A percentile compares a stretch with the other conserved stretches of the same genome.
These are phyloP conservation scores for Anguilla megastoma DNA, from an alignment of 2,797 vertebrate genomes.

Conservation along the genomic window DNA sequence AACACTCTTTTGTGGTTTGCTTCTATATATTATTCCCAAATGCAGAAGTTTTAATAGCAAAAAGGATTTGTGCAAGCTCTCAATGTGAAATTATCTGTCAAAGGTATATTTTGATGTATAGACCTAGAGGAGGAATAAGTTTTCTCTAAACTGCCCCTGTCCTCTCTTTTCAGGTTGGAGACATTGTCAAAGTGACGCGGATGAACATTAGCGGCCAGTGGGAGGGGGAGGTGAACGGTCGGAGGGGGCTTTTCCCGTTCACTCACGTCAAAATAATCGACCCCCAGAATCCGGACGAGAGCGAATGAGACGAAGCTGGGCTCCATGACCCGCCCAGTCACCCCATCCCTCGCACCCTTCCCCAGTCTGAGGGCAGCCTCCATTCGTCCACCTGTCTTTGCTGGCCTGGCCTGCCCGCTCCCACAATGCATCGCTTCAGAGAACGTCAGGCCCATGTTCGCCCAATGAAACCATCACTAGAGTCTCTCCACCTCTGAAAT, in stretches of 20 bases:
- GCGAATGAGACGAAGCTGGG: conserved; percentile 76
- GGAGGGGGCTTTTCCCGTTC: conserved; percentile 95
- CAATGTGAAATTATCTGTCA: background rate
- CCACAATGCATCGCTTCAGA: background rate
- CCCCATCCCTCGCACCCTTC: conserved; percentile 32
- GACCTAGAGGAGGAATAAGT: background rate
- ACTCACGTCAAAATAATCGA: conserved; percentile 97
- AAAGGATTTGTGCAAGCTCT: background rate
- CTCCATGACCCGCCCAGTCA: conserved; percentile 27
- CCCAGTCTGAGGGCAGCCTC: conserved; percentile 51
- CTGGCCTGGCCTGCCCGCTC: conserved; percentile 24
- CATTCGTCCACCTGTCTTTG: conserved; percentile 18
- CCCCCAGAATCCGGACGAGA: conserved; percentile 93
- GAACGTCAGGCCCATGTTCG: conserved; percentile 23
- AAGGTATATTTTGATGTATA: background rate
- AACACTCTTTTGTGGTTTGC: background rate
- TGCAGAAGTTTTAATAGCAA: background rate
- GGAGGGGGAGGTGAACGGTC: conserved; percentile 97
- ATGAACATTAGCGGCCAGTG: conserved; percentile 99
- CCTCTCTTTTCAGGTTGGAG: conserved; percentile 81
- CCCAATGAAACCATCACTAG: conserved; percentile 22
- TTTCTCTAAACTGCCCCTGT: conserved; percentile 1
- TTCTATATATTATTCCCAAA: background rate
- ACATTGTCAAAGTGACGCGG: conserved; percentile 91
- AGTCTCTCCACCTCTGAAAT: conserved; percentile 31